A percentile compares a stretch with the other conserved stretches of the same genome.
These are phyloP conservation scores for Bubo blakistoni DNA, from an alignment of 2,113 vertebrate genomes.

Conservation along the genomic window DNA sequence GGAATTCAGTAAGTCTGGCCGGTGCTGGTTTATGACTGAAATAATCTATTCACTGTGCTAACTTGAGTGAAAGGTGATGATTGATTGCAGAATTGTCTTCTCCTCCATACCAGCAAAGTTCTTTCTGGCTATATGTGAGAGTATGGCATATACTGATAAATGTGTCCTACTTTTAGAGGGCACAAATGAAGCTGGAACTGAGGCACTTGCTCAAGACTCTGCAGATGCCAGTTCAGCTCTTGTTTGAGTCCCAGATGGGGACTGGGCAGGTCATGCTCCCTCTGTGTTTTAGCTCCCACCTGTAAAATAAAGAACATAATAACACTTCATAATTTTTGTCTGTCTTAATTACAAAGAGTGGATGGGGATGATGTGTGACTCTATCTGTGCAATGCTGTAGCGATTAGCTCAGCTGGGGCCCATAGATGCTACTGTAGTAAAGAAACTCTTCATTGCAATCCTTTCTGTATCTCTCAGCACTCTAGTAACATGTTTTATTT, in stretches of 20 bases:
- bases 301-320: neutral
- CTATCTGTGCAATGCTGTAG: neutral
- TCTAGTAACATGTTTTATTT: neutral
- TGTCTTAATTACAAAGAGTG: neutral
- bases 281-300: neutral
- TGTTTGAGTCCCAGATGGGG: neutral
- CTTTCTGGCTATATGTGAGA: neutral
- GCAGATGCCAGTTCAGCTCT: neutral
- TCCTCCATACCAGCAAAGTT: neutral
- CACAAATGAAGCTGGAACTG: neutral
- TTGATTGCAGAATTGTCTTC: neutral
- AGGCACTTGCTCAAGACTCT: neutral
- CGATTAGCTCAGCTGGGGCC: neutral
- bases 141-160: neutral
- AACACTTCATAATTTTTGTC: neutral
- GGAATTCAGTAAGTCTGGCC: neutral
- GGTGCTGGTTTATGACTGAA: neutral
- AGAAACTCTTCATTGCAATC: neutral
- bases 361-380: neutral
- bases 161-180: neutral
- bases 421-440: neutral
- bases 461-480: neutral
- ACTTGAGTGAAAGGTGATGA: neutral
- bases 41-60: neutral
- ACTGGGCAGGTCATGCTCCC: neutral